phyloP scores from a whole-genome alignment of 1,140 invertebrate genomes.

The Coboldia fuscipes region DNA sequence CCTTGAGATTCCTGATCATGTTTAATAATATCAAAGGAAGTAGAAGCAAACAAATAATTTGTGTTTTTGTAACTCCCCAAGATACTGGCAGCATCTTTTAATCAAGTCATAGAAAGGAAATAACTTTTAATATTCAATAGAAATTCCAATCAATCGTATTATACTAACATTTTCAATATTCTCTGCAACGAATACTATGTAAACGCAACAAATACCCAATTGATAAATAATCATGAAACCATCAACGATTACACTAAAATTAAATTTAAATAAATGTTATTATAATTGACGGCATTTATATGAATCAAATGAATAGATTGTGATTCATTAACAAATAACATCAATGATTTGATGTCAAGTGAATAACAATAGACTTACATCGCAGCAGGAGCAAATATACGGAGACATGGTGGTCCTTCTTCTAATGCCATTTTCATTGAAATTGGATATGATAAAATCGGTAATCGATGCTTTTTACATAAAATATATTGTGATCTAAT shows the following conservation, averaged over 20 bases:
- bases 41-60: no score
- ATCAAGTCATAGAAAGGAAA: constrained; percentile 9
- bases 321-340: no score
- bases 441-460: constrained; percentile 36
- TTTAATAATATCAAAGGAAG: constrained; percentile 45
- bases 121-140: constrained; percentile 15
- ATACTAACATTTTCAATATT: constrained; percentile 40
- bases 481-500: constrained; percentile 32
- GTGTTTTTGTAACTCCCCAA: constrained; percentile 22
- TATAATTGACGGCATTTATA: no score
- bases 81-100: constrained; percentile 16
- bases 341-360: no score
- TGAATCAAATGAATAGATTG: no score
- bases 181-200: constrained; percentile 64
- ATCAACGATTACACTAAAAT: constrained; percentile 30
- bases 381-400: constrained; percentile 28
- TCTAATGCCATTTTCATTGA: constrained; percentile 37
- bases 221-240: constrained; percentile 64
- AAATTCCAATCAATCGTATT: constrained; percentile 19
- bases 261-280: background rate
- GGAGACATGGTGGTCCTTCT: constrained; percentile 29
- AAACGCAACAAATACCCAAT: constrained; percentile 75
- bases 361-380: constrained; percentile 21
- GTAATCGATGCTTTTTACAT: constrained; percentile 28
- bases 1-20: constrained; percentile 52